Evolutionary conservation across 2,797 vertebrate genomes (phyloP), one percentile per base, ranked within the genome.

Genomic region (Pseudopleuronectes americanus): DNA sequence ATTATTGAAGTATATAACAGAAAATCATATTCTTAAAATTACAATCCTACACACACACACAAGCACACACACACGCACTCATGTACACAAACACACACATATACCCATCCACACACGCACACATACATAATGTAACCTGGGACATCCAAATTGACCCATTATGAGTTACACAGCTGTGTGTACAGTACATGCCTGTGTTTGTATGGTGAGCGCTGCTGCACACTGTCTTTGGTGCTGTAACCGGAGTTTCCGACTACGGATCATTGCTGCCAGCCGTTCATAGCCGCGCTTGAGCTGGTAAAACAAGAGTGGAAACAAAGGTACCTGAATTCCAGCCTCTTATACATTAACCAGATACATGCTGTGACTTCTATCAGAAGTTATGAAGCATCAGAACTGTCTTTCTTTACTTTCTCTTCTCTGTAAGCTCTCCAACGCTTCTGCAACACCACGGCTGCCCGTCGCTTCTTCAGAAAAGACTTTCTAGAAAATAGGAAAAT

Each of bases 381-480:
- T 2, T 28, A 3, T 14, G 1, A 23, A 56, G 10, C 38, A 58
- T 58, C 87, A 87, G 85, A 99, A 97, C 94, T 91, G 92, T 72
- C 56, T 88, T 68, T 81, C 5, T 26, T 93, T 7, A 83, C 74
- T 73, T 62, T 93, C 28, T 80, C 77, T 66, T 68, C 81, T 76
- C 28, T 86, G 73, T 95, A 90, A 63, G 91, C 93, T 78, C 95
- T 91, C 98, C 98, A 99, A 21, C 79, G 22, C 48, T 88, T 95
- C 92, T 99, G 97, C 78, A 99, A 71, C 59, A 94, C 89, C 77
- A 96, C 68, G 16, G 93, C 96, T 26, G 96, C 94, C 5, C 3
- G 86, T 70, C 86, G 95, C 91, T 97, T 96, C 65, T 76, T 94
- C 84, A 99, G 70, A 84, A 97, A 99, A 64, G 71, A 85, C 83